These are phyloP conservation scores for Drosophila kepulauana DNA, from an alignment of 1,140 invertebrate genomes.

Conservation along the genomic window DNA sequence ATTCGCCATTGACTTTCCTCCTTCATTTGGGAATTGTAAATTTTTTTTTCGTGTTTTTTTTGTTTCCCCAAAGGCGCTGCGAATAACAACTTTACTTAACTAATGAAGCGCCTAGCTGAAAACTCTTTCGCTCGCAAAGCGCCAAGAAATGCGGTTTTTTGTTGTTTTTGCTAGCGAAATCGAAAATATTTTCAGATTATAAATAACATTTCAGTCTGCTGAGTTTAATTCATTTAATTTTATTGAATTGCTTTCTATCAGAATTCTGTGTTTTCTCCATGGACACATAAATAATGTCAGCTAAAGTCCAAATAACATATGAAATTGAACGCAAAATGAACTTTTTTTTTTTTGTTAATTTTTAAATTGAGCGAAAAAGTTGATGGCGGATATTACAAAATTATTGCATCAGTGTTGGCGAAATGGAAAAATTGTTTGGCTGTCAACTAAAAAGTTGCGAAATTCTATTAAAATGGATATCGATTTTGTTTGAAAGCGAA, in stretches of 20 bases:
- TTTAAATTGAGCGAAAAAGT: no score
- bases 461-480: no score
- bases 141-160: background rate
- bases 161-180: background rate
- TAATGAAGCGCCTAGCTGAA: conserved; percentile 16
- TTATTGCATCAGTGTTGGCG: no score
- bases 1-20: conserved; percentile 49
- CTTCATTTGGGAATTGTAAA: conserved; percentile 62
- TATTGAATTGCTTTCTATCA: background rate
- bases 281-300: no score
- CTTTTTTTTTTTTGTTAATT: no score
- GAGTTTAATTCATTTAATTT: background rate
- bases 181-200: background rate
- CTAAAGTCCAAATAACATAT: no score
- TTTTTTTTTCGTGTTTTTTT: conserved; percentile 21
- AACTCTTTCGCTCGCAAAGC: conserved; percentile 34
- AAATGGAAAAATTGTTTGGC: no score
- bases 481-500: no score
- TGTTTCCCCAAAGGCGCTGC: conserved; percentile 32
- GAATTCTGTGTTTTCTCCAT: no score
- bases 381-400: no score
- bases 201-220: background rate
- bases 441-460: no score
- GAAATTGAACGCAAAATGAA: no score
- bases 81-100: conserved; percentile 24